Conservation (phyloP, 1,140 invertebrate species). For the Oryzaephilus surinamensis region DNA sequence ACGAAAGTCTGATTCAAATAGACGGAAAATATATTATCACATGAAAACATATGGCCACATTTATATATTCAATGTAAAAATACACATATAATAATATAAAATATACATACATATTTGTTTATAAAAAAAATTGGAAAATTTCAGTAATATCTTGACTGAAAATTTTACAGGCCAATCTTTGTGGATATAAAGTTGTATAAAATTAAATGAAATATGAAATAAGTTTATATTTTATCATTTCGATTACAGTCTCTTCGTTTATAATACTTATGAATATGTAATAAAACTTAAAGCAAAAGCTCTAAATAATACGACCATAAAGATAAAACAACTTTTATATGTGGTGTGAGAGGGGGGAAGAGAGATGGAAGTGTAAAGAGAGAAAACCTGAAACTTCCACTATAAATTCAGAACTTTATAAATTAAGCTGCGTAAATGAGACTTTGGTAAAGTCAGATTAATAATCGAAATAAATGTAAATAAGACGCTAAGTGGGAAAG, state of each 20-base stretch:
- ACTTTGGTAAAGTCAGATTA: conserved; percentile 35
- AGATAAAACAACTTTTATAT: conserved; percentile 36
- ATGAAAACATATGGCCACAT: conserved; percentile 23
- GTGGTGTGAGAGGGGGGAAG: no score
- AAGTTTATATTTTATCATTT: conserved; percentile 8
- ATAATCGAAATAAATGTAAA: conserved; percentile 34
- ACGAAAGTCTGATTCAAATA: conserved; percentile 32
- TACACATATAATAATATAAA: neutral
- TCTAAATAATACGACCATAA: conserved; percentile 31
- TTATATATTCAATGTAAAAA: conserved; percentile 15
- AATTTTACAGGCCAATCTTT: no score
- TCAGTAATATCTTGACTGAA: no score
- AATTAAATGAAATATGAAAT: no score
- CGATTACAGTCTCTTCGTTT: conserved; percentile 8
- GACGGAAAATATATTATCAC: conserved; percentile 33
- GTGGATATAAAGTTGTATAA: no score
- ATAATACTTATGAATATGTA: conserved; percentile 29
- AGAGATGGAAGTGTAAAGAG: no score
- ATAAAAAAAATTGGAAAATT: no score
- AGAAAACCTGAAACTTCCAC: conserved; percentile 29
- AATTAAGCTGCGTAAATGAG: conserved; percentile 36
- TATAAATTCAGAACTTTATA: conserved; percentile 36
- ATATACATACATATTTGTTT: no score
- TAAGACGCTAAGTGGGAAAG: conserved; percentile 27
- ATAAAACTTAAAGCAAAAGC: conserved; percentile 31